Evolutionary conservation across 2,888 invertebrate species (phyloP).

Genomic region (Drosophila conformis): DNA sequence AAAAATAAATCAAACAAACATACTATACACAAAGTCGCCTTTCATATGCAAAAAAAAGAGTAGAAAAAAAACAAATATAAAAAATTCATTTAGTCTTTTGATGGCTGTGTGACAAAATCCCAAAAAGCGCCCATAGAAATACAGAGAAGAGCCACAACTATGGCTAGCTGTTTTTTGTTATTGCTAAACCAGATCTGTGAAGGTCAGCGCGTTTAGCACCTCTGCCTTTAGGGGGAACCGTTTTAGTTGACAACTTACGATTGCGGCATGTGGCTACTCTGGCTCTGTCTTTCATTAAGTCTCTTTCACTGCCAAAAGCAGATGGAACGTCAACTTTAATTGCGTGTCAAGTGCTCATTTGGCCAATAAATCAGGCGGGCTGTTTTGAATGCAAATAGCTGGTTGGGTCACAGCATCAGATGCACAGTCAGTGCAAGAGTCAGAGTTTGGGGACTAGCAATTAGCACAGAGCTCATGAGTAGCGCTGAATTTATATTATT

Average conservation of each 20-base stretch:
- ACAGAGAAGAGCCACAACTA: slow-evolving; percentile 34
- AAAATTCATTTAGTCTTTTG: slow-evolving; percentile 59
- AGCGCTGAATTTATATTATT: slow-evolving; percentile 69
- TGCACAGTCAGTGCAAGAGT: not conserved
- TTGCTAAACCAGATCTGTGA: slow-evolving; percentile 68
- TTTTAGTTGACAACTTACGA: slow-evolving; percentile 27
- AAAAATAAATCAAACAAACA: slow-evolving; percentile 10
- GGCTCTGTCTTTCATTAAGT: not conserved
- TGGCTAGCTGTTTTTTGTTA: slow-evolving; percentile 16
- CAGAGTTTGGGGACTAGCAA: slow-evolving; percentile 48
- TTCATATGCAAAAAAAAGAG: slow-evolving; percentile 64
- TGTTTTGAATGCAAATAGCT: slow-evolving; percentile 50
- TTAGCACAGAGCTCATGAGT: slow-evolving; percentile 66
- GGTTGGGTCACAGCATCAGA: slow-evolving; percentile 24
- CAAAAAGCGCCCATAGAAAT: slow-evolving; percentile 11
- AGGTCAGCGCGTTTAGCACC: slow-evolving; percentile 68
- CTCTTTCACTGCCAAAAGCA: not conserved
- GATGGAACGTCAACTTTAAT: slow-evolving; percentile 49
- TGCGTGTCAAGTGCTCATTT: slow-evolving; percentile 58
- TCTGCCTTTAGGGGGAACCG: slow-evolving; percentile 23
- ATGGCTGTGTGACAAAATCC: slow-evolving; percentile 41
- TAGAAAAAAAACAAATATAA: slow-evolving; percentile 5
- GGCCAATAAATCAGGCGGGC: slow-evolving; percentile 56
- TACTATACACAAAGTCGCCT: slow-evolving; percentile 52
- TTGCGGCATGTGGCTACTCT: not conserved